phyloP scores from a whole-genome alignment of 2,888 invertebrate genomes.

The Adelognathus sp. region DNA sequence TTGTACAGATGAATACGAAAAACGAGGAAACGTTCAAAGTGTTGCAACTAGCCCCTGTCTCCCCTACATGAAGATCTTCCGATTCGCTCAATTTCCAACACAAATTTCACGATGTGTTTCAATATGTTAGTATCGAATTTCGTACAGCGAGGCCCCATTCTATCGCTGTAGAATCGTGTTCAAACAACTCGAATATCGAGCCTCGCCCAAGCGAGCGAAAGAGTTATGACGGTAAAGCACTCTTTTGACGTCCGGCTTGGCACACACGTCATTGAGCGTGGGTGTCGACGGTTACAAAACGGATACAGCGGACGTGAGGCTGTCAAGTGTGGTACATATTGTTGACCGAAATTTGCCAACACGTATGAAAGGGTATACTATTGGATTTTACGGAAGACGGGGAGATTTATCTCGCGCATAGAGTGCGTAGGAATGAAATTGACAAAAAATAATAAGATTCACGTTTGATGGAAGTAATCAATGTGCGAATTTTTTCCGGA shows the following conservation, averaged over 20 bases:
- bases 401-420: neutral
- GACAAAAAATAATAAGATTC: neutral
- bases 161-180: neutral
- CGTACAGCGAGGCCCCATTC: neutral
- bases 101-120: neutral
- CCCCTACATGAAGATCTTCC: too few relatives aligned
- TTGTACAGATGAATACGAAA: too few relatives aligned
- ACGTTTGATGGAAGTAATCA: too few relatives aligned
- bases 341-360: neutral
- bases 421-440: neutral
- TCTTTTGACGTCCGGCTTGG: constrained; percentile 50
- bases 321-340: neutral
- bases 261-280: constrained; percentile 44
- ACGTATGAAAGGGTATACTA: neutral
- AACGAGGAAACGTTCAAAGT: too few relatives aligned
- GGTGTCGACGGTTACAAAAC: constrained; percentile 39
- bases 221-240: constrained; percentile 9
- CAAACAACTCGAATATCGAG: neutral
- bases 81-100: neutral
- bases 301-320: constrained; percentile 19
- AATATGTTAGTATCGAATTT: neutral
- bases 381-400: neutral
- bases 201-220: neutral
- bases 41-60: too few relatives aligned
- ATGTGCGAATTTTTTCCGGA: too few relatives aligned